Evolutionary conservation across 2,113 vertebrate genomes (phyloP), one percentile per base, ranked within the genome.

Genomic region (Euleptes europaea): DNA sequence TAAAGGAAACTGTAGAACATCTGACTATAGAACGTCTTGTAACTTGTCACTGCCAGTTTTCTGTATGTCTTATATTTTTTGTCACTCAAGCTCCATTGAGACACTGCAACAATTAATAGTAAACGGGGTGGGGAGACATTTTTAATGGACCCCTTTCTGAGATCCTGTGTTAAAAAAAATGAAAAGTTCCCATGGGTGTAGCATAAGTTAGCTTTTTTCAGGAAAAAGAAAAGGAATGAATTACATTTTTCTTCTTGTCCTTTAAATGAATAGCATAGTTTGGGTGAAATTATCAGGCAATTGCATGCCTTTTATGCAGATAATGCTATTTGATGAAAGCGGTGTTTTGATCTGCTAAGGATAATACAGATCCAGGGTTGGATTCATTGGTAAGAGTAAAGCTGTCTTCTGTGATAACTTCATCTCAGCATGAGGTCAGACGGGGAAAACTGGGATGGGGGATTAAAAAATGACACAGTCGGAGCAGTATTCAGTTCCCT

Each of bases 321-420:
- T 98, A 98, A 99, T 98, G 97, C 97, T 97, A 97, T 98, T 97
- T 97, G 98, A 98, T 98, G 97, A 97, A 98, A 97, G 97, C 97
- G 92, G 94, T 95, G 97, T 98, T 98, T 98, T 99, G 98, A 99
- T 99, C 98, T 98, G 97, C 96, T 95, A 95, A 96, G 97, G 96
- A 97, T 98, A 98, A 98, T 98, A 97, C 96, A 97, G 97, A 98
- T 97, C 96, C 96, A 95, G 96, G 96, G 97, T 95, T 96, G 97
- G 97, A 95, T 98, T 97, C 97, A 97, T 97, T 97, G 97, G 96
- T 97, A 95, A 97, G 97, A 98, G 98, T 97, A 97, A 99, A 98
- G 98, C 98, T 98, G 98, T 98, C 98, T 97, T 98, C 97, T 95
- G 97, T 98, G 98, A 99, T 99, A 99, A 98, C 98, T 98, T 98